A percentile compares a stretch with the other conserved stretches of the same genome.
Conservation (phyloP, 2,888 invertebrate species). For the Zonitis immaculata region DNA sequence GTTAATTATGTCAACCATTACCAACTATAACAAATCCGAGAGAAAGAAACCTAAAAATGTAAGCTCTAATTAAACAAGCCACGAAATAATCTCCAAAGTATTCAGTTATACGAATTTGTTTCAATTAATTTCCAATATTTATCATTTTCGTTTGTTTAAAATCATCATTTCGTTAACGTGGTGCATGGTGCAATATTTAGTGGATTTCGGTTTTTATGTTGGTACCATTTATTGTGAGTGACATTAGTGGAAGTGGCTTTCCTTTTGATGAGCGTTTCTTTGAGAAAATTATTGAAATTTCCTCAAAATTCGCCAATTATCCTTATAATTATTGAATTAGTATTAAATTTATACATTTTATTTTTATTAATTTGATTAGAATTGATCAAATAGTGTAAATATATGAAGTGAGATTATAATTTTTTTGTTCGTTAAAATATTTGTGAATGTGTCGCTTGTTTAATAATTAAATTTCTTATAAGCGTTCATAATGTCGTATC, state of each 20-base stretch:
- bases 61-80: no score
- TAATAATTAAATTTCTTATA: not conserved
- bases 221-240: not conserved
- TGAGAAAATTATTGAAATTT: not conserved
- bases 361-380: not conserved
- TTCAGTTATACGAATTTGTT: no score
- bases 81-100: no score
- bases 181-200: not conserved
- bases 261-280: not conserved
- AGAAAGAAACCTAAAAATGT: no score
- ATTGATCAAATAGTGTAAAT: not conserved
- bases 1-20: no score
- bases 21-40: no score
- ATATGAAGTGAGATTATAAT: not conserved
- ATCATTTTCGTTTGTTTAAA: no score
- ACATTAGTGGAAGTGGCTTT: not conserved
- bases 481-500: slow-evolving; percentile 72
- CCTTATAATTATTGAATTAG: not conserved
- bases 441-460: not conserved
- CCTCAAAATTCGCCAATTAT: not conserved
- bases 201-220: no score
- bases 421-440: no score
- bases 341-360: not conserved
- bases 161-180: no score
- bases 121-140: no score